Percentiles rank a stretch among this genome's conserved stretches.
These are phyloP conservation scores for Rhopalosiphum padi DNA, from an alignment of 1,140 invertebrate species.

Conservation along the genomic window DNA sequence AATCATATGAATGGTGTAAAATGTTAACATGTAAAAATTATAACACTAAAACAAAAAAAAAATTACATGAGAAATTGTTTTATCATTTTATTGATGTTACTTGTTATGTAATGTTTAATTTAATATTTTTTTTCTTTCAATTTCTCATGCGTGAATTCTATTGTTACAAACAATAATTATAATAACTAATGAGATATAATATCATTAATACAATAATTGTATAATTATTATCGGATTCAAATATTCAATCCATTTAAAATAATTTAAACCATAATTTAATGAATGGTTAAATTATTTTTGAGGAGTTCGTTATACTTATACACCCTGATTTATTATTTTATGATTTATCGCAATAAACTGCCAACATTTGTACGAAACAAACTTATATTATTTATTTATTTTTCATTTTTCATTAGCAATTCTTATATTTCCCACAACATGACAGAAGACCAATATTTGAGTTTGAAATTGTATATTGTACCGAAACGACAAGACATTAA, in stretches of 20 bases:
- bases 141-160: neutral
- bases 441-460: no score
- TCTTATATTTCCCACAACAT: no score
- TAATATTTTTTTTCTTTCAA: neutral
- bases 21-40: neutral
- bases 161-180: neutral
- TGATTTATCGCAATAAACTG: conserved; percentile 26
- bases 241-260: neutral
- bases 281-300: neutral
- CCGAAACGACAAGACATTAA: no score
- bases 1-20: neutral
- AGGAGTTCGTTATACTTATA: neutral
- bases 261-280: neutral
- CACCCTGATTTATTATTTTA: neutral
- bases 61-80: neutral
- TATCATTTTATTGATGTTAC: conserved; percentile 14
- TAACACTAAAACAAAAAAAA: neutral
- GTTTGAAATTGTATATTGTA: no score
- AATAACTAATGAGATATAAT: neutral
- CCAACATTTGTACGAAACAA: conserved; percentile 34
- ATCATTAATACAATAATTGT: no score
- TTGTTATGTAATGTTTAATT: conserved; percentile 7
- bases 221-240: neutral
- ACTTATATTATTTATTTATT: neutral
- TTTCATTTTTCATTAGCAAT: neutral